Evolutionary conservation across 2,113 vertebrate species (phyloP).

Genomic region (Pterocles gutturalis): DNA sequence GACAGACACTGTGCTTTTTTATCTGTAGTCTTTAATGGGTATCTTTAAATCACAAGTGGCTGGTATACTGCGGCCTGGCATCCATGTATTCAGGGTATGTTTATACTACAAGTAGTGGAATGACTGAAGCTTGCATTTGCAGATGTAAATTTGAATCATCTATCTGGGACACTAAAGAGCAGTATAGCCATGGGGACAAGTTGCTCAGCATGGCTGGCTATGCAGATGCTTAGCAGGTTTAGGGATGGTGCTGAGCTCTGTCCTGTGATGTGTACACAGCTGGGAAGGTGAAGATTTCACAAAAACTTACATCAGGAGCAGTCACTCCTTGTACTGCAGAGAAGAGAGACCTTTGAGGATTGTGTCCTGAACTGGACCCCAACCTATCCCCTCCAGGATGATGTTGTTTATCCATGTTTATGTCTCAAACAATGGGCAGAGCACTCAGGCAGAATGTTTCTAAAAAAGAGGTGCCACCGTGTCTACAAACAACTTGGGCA

Average conservation of each 20-base stretch:
- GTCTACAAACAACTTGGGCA: too few relatives aligned
- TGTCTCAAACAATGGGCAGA: too few relatives aligned
- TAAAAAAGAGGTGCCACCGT: too few relatives aligned
- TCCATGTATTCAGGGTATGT: neutral
- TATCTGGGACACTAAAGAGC: too few relatives aligned
- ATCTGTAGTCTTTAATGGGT: neutral
- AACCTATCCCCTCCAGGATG: too few relatives aligned
- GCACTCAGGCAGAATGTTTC: too few relatives aligned
- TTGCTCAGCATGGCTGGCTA: neutral
- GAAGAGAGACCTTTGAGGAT: neutral
- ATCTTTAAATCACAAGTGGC: neutral
- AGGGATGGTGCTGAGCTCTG: neutral
- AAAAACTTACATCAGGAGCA: neutral
- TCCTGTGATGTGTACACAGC: too few relatives aligned
- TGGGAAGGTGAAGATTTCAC: neutral
- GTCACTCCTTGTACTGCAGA: neutral
- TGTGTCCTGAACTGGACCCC: too few relatives aligned
- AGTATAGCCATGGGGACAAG: neutral
- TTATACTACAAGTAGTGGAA: neutral
- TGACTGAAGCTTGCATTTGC: neutral
- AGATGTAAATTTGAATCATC: neutral
- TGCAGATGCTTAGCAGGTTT: neutral
- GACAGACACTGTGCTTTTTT: neutral
- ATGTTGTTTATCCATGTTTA: too few relatives aligned
- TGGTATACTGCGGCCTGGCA: neutral